Percentiles rank a stretch among this genome's conserved stretches.
These are phyloP conservation scores for Aurelia sp. DNA, from an alignment of 30 jellyfish, hydroid and myxozoan species.

Conservation along the genomic window DNA sequence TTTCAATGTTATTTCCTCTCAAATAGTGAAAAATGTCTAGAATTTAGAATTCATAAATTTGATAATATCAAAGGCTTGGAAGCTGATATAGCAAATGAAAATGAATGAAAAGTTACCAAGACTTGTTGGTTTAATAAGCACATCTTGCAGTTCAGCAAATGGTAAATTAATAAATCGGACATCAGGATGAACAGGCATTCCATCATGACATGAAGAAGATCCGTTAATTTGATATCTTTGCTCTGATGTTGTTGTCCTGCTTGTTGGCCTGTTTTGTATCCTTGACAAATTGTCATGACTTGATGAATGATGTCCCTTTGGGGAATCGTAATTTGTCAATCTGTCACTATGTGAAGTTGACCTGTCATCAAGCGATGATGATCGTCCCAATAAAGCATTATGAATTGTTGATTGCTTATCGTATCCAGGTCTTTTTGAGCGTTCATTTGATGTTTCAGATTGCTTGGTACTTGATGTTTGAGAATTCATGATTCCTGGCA, in stretches of 20 bases:
- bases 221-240: conserved; percentile 24
- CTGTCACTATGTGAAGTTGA: background rate
- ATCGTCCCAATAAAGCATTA: background rate
- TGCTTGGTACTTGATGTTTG: conserved; percentile 8
- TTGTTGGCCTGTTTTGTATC: conserved; percentile 26
- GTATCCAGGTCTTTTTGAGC: background rate
- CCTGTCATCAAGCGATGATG: background rate
- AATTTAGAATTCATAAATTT: too few species aligned
- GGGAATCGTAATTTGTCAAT: conserved; percentile 5
- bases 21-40: too few species aligned
- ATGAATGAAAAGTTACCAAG: conserved; percentile 58
- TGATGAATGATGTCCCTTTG: conserved; percentile 24
- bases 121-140: conserved; percentile 85
- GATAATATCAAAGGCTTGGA: too few species aligned
- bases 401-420: conserved; percentile 29
- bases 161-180: conserved; percentile 85
- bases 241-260: conserved; percentile 9
- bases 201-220: conserved; percentile 47
- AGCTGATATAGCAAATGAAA: too few species aligned
- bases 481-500: background rate
- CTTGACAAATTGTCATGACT: conserved; percentile 11
- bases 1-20: too few species aligned
- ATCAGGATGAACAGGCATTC: conserved; percentile 96
- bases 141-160: conserved; percentile 88
- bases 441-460: conserved; percentile 34